Conservation (phyloP, 2,113 vertebrate species). For the Propithecus coquereli region DNA sequence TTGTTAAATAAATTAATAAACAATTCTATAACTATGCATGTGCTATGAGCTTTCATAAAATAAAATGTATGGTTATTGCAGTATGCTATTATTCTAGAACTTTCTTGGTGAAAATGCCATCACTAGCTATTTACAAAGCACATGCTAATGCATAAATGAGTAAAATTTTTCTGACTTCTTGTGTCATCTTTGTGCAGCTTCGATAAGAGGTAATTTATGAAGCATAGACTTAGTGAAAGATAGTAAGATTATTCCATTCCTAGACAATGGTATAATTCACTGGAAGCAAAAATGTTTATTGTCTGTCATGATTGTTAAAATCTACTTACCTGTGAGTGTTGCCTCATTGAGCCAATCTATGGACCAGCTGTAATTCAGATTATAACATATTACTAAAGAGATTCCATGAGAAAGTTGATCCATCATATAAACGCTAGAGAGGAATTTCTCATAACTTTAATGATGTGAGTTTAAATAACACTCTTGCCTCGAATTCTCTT, state of each 20-base stretch:
- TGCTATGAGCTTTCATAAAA: neutral
- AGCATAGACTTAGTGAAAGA: neutral
- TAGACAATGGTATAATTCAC: neutral
- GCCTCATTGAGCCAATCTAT: constrained; percentile 17
- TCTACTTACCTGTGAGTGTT: neutral
- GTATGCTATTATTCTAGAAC: neutral
- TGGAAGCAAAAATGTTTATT: neutral
- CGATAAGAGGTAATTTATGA: neutral
- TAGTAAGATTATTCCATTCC: neutral
- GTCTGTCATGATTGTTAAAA: neutral
- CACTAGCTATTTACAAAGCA: neutral
- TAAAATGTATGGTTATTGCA: neutral
- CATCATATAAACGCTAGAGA: neutral
- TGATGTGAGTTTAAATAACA: neutral
- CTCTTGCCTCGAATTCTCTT: neutral
- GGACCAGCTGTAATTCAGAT: neutral
- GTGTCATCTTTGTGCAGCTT: neutral
- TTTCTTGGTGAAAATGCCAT: neutral
- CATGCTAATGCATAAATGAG: neutral
- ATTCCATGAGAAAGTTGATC: neutral
- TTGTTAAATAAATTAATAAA: neutral
- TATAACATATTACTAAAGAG: neutral
- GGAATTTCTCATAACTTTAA: neutral
- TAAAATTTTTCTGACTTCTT: neutral
- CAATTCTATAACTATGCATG: neutral